Percentiles rank a stretch among this genome's conserved stretches.
phyloP scores from a whole-genome alignment of 2,888 invertebrate species.

The Acronicta aceris region DNA sequence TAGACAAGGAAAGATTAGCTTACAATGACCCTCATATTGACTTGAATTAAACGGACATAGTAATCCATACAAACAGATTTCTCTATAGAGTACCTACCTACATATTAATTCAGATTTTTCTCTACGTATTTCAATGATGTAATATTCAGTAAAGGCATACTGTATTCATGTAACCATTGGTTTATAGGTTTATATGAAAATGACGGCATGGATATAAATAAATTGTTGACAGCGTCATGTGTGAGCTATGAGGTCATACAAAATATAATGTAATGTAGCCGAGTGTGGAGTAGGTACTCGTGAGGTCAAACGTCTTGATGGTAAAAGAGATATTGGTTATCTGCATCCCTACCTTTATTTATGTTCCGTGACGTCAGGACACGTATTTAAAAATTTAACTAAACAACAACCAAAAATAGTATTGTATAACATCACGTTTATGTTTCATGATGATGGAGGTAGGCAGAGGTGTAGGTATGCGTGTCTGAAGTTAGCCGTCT shows the following conservation, averaged over 20 bases:
- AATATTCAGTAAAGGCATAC: slow-evolving; percentile 36
- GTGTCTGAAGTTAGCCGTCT: no score
- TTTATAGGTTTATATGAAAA: slow-evolving; percentile 41
- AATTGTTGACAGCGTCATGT: slow-evolving; percentile 53
- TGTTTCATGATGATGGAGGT: no score
- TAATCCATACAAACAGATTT: background rate
- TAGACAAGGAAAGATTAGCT: no score
- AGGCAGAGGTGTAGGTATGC: no score
- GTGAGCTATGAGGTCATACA: slow-evolving; percentile 52
- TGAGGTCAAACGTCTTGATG: slow-evolving; percentile 52
- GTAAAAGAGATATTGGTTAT: background rate
- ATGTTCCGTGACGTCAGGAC: background rate
- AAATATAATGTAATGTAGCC: slow-evolving; percentile 8
- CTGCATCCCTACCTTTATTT: background rate
- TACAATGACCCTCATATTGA: no score
- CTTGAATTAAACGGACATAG: no score
- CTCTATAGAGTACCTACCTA: no score
- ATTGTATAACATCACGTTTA: no score
- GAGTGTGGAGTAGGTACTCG: slow-evolving; percentile 7
- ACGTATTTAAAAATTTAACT: background rate
- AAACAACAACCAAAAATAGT: no score
- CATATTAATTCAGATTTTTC: slow-evolving; percentile 3
- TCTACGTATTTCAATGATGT: slow-evolving; percentile 37
- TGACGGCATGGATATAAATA: slow-evolving; percentile 58
- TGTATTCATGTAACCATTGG: slow-evolving; percentile 36